Evolutionary conservation across 37 sponge, comb jelly and placozoan species (phyloP).

Genomic region (Mnemiopsis leidyi): DNA sequence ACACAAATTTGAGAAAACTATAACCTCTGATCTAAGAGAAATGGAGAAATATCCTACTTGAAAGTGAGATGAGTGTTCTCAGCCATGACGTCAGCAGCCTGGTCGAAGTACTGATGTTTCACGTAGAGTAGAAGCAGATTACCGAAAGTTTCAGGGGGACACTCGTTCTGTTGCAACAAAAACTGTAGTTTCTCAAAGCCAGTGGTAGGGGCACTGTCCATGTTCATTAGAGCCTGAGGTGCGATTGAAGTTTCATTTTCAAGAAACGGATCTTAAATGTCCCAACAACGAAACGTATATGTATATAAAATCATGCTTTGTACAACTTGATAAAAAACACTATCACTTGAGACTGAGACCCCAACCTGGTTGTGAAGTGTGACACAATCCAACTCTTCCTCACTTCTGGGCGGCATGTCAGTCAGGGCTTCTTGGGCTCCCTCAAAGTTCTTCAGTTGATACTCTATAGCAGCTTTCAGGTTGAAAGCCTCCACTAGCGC

Average conservation of each 20-base stretch:
- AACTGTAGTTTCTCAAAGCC: slow-evolving; percentile 99
- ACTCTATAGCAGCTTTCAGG: slow-evolving; percentile 95
- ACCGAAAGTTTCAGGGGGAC: slow-evolving; percentile 94
- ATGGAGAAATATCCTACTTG: too few relatives aligned
- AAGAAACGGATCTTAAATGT: too few relatives aligned
- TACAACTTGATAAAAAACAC: too few relatives aligned
- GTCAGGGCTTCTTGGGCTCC: slow-evolving; percentile 91
- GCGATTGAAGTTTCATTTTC: too few relatives aligned
- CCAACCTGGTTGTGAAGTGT: slow-evolving; percentile 88
- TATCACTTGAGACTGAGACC: too few relatives aligned
- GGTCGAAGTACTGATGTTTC: slow-evolving; percentile 93
- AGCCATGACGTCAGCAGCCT: slow-evolving; percentile 98
- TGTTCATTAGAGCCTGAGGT: slow-evolving; percentile 88
- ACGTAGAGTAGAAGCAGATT: slow-evolving; percentile 93
- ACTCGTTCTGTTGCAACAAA: slow-evolving; percentile 89
- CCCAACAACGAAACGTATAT: too few relatives aligned
- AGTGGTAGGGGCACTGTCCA: slow-evolving; percentile 84
- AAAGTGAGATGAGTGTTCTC: slow-evolving; percentile 90
- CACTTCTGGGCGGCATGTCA: slow-evolving; percentile 96
- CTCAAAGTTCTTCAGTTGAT: slow-evolving; percentile 96
- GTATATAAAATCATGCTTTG: too few relatives aligned
- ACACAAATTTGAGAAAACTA: too few relatives aligned
- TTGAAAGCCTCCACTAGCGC: slow-evolving; percentile 96
- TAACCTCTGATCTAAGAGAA: too few relatives aligned
- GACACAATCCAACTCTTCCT: slow-evolving; percentile 95